A percentile compares a stretch with the other conserved stretches of the same genome.
These are phyloP conservation scores for Megaptera novaeangliae DNA, from an alignment of 2,113 vertebrate species.

Conservation along the genomic window DNA sequence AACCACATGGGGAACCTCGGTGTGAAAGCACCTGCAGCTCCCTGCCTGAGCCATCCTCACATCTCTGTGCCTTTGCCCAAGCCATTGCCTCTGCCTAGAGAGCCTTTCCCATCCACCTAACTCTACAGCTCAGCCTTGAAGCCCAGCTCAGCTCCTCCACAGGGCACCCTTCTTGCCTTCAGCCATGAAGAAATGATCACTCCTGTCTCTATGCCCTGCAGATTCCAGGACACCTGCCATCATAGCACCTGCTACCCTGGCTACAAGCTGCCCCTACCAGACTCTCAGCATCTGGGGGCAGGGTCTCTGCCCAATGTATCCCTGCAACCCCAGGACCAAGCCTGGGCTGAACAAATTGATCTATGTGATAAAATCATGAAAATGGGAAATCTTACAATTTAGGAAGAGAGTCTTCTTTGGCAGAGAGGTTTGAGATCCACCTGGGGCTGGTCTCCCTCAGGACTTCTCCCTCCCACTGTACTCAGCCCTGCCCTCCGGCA, in stretches of 20 bases:
- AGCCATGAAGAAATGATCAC: rapidly evolving
- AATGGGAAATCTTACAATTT: background rate
- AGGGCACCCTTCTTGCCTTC: background rate
- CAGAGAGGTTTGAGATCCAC: background rate
- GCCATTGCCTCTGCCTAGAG: rapidly evolving
- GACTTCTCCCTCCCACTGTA: background rate
- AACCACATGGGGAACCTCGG: rapidly evolving
- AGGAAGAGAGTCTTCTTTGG: background rate
- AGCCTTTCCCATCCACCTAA: background rate
- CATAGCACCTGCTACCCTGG: rapidly evolving
- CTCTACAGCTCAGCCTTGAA: rapidly evolving
- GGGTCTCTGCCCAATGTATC: background rate
- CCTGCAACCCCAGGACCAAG: background rate
- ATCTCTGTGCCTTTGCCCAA: rapidly evolving
- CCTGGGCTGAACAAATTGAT: no score
- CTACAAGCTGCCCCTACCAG: background rate
- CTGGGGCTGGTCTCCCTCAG: background rate
- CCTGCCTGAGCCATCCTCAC: background rate
- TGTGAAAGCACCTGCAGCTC: background rate
- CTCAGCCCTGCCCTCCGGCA: background rate
- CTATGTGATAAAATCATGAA: no score
- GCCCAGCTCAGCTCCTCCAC: background rate
- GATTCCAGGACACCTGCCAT: background rate
- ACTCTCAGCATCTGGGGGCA: background rate
- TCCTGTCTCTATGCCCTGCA: rapidly evolving